These are phyloP conservation scores for Actias luna DNA, from an alignment of 2,888 invertebrate genomes.

Conservation along the genomic window DNA sequence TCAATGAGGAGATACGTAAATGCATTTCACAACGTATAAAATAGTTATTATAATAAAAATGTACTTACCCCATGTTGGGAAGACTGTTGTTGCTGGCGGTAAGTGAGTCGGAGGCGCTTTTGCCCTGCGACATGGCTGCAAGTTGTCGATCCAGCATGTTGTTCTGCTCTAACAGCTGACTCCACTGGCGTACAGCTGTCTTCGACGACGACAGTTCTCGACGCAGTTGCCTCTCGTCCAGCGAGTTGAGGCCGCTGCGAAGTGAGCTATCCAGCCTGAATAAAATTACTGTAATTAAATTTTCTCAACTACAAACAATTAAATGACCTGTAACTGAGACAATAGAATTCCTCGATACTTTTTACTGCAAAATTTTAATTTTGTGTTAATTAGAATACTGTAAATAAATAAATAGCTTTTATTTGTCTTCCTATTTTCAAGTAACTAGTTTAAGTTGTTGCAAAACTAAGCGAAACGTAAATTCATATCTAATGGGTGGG, in stretches of 20 bases:
- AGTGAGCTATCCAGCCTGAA: slow-evolving; percentile 73
- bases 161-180: slow-evolving; percentile 73
- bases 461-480: too few species aligned
- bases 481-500: too few species aligned
- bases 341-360: neutral
- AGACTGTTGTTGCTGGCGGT: slow-evolving; percentile 76
- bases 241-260: slow-evolving; percentile 73
- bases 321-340: neutral
- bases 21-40: too few species aligned
- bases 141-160: slow-evolving; percentile 68
- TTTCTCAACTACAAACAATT: neutral
- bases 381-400: too few species aligned
- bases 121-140: slow-evolving; percentile 74
- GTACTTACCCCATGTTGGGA: slow-evolving; percentile 72
- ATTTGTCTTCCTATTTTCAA: too few species aligned
- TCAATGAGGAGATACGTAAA: too few species aligned
- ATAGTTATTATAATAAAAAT: too few species aligned
- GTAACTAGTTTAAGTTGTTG: too few species aligned
- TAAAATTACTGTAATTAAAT: neutral
- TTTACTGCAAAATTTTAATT: too few species aligned
- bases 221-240: slow-evolving; percentile 73
- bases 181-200: slow-evolving; percentile 72
- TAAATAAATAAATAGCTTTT: too few species aligned
- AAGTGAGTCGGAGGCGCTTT: slow-evolving; percentile 68
- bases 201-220: slow-evolving; percentile 73